A percentile compares a stretch with the other conserved stretches of the same genome.
Conservation (phyloP, 2,113 vertebrate species). For the Malurus alboscapulatus region DNA sequence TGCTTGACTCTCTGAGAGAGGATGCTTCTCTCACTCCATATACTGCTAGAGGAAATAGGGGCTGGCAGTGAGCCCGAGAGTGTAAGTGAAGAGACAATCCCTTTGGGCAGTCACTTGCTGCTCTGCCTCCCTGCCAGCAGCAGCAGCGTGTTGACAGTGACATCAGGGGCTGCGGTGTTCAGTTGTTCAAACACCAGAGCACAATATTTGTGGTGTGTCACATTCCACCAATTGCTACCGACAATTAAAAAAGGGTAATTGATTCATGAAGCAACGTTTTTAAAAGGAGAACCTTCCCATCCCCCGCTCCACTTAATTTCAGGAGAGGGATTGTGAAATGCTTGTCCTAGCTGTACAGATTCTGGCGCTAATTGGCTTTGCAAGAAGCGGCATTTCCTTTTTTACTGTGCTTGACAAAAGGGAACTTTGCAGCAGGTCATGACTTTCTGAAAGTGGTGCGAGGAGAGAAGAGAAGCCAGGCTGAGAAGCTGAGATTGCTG, state of each 20-base stretch:
- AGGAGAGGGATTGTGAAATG: neutral
- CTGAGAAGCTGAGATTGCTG: neutral
- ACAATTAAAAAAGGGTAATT: neutral
- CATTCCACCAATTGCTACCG: neutral
- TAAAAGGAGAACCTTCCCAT: neutral
- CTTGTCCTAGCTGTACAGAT: neutral
- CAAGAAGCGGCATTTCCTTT: neutral
- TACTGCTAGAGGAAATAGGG: neutral
- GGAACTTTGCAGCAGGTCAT: constrained; percentile 6
- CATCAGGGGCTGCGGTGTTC: neutral
- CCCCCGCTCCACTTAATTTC: neutral
- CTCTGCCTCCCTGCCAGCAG: neutral
- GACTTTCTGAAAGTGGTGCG: neutral
- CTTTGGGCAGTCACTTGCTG: neutral
- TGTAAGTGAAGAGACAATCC: neutral
- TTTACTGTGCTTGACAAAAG: neutral
- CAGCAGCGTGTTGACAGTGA: neutral
- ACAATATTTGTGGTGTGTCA: neutral
- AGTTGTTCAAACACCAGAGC: neutral
- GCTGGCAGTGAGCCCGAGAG: constrained; percentile 2
- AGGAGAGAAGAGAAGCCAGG: neutral
- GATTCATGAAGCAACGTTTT: neutral
- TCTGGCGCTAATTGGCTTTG: neutral
- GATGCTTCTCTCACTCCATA: neutral
- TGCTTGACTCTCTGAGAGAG: neutral